These are phyloP conservation scores for Noctua fimbriata DNA, from an alignment of 2,888 invertebrate genomes.

Conservation along the genomic window DNA sequence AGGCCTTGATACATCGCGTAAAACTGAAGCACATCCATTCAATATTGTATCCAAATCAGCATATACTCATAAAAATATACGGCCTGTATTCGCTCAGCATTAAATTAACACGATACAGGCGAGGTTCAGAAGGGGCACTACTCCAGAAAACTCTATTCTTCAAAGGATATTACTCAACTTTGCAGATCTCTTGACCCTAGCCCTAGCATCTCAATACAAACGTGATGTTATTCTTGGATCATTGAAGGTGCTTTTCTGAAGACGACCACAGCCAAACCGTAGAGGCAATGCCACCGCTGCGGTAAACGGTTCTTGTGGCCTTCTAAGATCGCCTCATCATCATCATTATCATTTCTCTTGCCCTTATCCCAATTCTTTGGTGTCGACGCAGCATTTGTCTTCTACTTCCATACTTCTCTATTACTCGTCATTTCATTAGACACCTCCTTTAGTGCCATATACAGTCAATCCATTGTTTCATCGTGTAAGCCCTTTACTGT, in stretches of 20 bases:
- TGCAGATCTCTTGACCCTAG: no score
- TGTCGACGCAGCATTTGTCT: no score
- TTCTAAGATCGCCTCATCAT: not conserved
- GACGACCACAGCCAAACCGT: not conserved
- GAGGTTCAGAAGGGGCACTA: slow-evolving; percentile 14
- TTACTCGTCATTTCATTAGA: no score
- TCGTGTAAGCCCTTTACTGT: no score
- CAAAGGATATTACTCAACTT: no score
- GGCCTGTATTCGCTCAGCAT: slow-evolving; percentile 56
- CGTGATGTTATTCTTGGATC: not conserved
- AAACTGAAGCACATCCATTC: slow-evolving; percentile 62
- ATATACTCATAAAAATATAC: slow-evolving; percentile 60
- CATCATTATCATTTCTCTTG: no score
- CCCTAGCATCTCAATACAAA: no score
- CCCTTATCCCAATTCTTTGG: no score
- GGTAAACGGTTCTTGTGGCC: not conserved
- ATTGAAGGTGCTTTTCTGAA: not conserved
- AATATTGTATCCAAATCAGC: slow-evolving; percentile 65
- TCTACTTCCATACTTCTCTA: no score
- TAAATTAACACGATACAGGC: slow-evolving; percentile 41
- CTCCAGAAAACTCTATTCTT: not conserved
- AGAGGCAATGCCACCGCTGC: not conserved
- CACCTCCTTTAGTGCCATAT: no score
- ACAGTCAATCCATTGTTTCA: no score
- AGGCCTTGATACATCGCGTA: slow-evolving; percentile 42